Conservation (phyloP, 2,797 vertebrate species). For the Eleutherodactylus coqui region DNA sequence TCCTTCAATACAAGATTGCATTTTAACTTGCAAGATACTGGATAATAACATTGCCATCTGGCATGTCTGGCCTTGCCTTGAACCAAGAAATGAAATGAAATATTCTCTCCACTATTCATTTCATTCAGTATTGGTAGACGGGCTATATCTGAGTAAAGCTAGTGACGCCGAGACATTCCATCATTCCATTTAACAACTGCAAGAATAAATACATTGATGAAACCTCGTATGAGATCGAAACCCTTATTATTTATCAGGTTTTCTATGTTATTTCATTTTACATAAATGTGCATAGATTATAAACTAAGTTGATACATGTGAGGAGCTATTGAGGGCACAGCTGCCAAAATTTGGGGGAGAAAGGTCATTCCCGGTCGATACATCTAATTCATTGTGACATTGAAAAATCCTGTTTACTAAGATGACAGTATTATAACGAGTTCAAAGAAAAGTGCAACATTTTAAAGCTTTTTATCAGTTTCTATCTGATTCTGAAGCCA, state of each 20-base stretch:
- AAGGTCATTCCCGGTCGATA: background rate
- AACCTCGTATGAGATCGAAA: background rate
- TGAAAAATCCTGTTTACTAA: background rate
- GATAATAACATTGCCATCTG: constrained; percentile 19
- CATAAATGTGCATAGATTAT: background rate
- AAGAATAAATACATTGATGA: background rate
- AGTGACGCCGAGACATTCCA: background rate
- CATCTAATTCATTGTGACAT: background rate
- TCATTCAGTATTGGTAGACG: background rate
- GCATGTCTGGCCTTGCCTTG: constrained; percentile 24
- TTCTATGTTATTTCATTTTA: background rate
- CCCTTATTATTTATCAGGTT: background rate
- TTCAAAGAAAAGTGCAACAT: too few relatives aligned
- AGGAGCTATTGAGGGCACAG: background rate
- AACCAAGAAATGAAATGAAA: constrained; percentile 9
- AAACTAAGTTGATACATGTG: background rate
- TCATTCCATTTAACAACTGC: background rate
- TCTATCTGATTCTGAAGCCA: background rate
- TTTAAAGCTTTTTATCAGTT: background rate
- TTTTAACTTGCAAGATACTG: background rate
- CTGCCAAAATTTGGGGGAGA: background rate
- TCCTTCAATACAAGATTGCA: background rate
- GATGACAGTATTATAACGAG: background rate
- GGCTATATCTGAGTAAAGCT: background rate
- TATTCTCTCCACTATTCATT: background rate